Evolutionary conservation across 2,888 invertebrate species (phyloP).

Genomic region (Ornithoptera priamus): DNA sequence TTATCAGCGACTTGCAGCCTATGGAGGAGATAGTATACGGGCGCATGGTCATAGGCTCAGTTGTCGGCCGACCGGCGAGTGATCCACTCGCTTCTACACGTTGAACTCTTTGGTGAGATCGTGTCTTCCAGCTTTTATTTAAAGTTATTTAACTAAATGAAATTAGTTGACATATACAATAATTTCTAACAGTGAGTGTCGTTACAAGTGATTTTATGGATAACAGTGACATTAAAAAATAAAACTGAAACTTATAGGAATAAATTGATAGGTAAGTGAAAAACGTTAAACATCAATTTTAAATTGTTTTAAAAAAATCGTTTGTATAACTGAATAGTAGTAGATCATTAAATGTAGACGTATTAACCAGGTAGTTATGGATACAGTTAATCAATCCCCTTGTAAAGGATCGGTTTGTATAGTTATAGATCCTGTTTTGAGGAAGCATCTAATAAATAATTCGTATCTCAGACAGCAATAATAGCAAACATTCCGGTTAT

Average conservation of each 20-base stretch:
- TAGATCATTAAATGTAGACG: constrained; percentile 8
- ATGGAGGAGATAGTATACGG: constrained; percentile 64
- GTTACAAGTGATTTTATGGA: constrained; percentile 28
- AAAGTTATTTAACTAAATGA: constrained; percentile 10
- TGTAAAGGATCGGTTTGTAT: constrained; percentile 10
- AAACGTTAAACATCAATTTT: constrained; percentile 5
- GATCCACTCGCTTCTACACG: constrained; percentile 57
- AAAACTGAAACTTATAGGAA: constrained; percentile 2
- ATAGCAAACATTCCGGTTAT: constrained; percentile 25
- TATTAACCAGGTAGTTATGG: constrained; percentile 12
- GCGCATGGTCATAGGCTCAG: constrained; percentile 51
- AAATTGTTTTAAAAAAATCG: constrained; percentile 1
- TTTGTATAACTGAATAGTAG: constrained; percentile 1
- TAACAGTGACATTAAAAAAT: constrained; percentile 29
- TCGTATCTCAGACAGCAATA: constrained; percentile 19
- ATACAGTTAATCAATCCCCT: background rate
- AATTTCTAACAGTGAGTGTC: constrained; percentile 33
- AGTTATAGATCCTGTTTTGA: constrained; percentile 8
- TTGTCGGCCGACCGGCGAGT: constrained; percentile 51
- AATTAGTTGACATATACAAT: background rate
- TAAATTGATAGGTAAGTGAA: constrained; percentile 23
- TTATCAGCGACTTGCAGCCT: constrained; percentile 68
- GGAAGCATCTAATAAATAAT: constrained; percentile 10
- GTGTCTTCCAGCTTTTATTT: constrained; percentile 24
- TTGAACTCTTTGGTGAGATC: constrained; percentile 51